These are phyloP conservation scores for Chrysocyon brachyurus DNA, from an alignment of 2,797 vertebrate species.

Conservation along the genomic window DNA sequence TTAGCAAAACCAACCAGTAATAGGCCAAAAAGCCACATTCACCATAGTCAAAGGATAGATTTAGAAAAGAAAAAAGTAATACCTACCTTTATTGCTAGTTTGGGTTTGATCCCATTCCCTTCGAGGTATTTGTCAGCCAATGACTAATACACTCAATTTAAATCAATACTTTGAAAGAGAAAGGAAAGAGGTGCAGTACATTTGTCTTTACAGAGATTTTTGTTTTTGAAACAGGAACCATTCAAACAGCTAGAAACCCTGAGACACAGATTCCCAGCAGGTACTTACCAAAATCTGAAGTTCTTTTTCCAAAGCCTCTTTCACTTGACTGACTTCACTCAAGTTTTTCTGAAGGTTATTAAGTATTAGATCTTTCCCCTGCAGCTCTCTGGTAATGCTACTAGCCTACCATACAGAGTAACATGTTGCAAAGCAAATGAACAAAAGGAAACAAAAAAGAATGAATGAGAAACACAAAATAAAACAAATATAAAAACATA, in stretches of 20 bases:
- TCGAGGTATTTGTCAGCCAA: slow-evolving; percentile 28
- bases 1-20: background rate
- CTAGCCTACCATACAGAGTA: slow-evolving; percentile 89
- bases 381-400: slow-evolving; percentile 92
- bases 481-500: slow-evolving; percentile 75
- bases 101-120: background rate
- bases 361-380: slow-evolving; percentile 92
- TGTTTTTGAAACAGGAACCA: background rate
- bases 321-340: slow-evolving; percentile 91
- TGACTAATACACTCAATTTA: background rate
- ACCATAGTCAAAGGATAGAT: background rate
- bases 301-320: slow-evolving; percentile 92
- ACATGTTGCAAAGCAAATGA: slow-evolving; percentile 82
- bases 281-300: slow-evolving; percentile 94
- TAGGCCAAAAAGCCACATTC: background rate
- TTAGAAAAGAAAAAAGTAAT: background rate
- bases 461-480: slow-evolving; percentile 79
- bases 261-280: background rate
- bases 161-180: background rate
- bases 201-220: background rate
- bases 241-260: background rate
- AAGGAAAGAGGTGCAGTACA: background rate
- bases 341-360: slow-evolving; percentile 91
- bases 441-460: slow-evolving; percentile 76
- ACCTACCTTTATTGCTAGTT: slow-evolving; percentile 58